Conservation (phyloP, 2,797 vertebrate species). For the Clarias fuscus region DNA sequence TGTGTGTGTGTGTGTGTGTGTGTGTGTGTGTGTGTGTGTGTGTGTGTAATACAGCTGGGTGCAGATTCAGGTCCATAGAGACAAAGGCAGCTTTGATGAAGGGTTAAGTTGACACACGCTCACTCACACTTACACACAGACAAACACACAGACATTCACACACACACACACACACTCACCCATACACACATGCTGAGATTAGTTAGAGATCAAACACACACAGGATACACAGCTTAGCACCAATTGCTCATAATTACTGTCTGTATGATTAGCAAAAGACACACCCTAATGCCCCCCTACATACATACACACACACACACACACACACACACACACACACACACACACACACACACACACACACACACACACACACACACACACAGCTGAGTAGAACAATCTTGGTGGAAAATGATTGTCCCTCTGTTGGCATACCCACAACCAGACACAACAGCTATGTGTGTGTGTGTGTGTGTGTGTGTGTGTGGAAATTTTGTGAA, state of each 20-base stretch:
- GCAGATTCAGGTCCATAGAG: conserved; percentile 2
- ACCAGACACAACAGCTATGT: background rate
- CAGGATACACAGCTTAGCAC: conserved; percentile 30
- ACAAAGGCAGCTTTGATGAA: conserved; percentile 54
- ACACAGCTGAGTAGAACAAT: conserved; percentile 39
- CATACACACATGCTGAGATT: background rate
- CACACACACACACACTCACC: background rate
- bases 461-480: conserved; percentile 32
- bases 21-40: conserved; percentile 29
- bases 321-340: conserved; percentile 15
- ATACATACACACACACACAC: background rate
- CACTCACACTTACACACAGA: conserved; percentile 12
- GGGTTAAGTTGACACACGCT: conserved; percentile 35
- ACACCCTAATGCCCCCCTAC: background rate
- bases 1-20: background rate
- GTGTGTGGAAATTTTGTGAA: conserved; percentile 50
- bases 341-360: conserved; percentile 26
- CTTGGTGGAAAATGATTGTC: conserved; percentile 43
- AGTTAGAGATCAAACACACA: conserved; percentile 32
- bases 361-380: conserved; percentile 19
- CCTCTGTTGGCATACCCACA: conserved; percentile 27
- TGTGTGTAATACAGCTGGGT: conserved; percentile 24
- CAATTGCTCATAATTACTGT: conserved; percentile 32
- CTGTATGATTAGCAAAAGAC: conserved; percentile 27
- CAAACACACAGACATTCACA: background rate